Evolutionary conservation across 2,888 invertebrate species (phyloP).

Genomic region (Helicoverpa assulta): DNA sequence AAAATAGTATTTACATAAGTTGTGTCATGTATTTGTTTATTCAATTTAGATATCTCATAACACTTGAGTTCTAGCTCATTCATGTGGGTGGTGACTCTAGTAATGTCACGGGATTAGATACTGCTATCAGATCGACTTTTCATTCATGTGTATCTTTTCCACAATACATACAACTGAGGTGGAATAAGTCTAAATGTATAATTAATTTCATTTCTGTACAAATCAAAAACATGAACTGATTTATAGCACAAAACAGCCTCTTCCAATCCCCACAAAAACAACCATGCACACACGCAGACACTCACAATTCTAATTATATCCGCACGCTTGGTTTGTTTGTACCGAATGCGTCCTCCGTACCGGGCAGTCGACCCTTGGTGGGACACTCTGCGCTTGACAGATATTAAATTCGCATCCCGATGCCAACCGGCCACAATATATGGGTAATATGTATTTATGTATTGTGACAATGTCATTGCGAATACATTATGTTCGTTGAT

Average conservation of each 20-base stretch:
- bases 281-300: constrained; percentile 18
- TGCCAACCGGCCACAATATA: constrained; percentile 82
- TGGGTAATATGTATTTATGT: constrained; percentile 76
- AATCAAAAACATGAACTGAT: constrained; percentile 12
- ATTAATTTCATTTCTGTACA: background rate
- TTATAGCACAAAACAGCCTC: constrained; percentile 18
- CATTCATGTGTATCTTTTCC: background rate
- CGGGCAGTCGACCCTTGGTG: constrained; percentile 63
- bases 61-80: background rate
- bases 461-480: constrained; percentile 63
- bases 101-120: constrained; percentile 48
- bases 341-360: constrained; percentile 63
- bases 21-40: background rate
- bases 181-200: no score
- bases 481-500: constrained; percentile 65
- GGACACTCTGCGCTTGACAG: constrained; percentile 84
- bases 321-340: constrained; percentile 53
- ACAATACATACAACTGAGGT: background rate
- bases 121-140: background rate
- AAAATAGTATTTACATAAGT: background rate
- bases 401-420: constrained; percentile 87
- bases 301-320: constrained; percentile 43
- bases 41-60: constrained; percentile 2
- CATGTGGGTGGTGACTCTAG: constrained; percentile 46
- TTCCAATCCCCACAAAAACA: constrained; percentile 32